These are phyloP conservation scores for Panagrolaimus sp. DNA, from an alignment of 1,140 invertebrate genomes.

Conservation along the genomic window DNA sequence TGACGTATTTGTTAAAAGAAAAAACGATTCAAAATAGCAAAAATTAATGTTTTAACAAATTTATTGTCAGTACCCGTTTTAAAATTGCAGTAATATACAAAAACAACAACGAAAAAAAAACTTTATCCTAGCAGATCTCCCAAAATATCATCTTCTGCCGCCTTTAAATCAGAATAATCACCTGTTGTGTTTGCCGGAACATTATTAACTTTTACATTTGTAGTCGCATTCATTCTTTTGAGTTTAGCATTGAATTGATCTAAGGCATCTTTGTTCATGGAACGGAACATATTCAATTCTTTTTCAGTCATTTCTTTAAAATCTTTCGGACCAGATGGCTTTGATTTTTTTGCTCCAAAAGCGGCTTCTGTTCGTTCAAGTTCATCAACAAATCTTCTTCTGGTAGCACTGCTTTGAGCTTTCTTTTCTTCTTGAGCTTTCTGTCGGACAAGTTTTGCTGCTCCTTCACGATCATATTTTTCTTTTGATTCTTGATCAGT, in stretches of 20 bases:
- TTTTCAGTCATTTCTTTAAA: neutral
- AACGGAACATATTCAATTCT: neutral
- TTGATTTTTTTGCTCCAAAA: no score
- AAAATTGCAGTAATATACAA: no score
- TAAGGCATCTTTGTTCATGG: neutral
- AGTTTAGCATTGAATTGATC: neutral
- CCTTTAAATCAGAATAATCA: slow-evolving; percentile 1
- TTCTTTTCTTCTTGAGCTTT: neutral
- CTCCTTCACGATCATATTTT: neutral
- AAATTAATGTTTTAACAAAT: no score
- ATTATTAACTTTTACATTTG: neutral
- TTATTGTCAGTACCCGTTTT: no score
- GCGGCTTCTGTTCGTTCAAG: neutral
- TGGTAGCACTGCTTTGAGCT: neutral
- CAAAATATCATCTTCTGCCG: slow-evolving; percentile 5
- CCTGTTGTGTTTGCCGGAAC: neutral
- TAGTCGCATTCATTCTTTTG: neutral
- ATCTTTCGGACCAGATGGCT: neutral
- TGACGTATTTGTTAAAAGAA: no score
- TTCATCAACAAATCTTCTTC: neutral
- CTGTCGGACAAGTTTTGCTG: neutral
- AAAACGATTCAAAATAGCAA: no score
- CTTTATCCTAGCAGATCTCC: neutral
- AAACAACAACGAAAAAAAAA: neutral
- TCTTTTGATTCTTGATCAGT: slow-evolving; percentile 4